Conservation (phyloP, 2,113 vertebrate species). For the Bucco capensis region DNA sequence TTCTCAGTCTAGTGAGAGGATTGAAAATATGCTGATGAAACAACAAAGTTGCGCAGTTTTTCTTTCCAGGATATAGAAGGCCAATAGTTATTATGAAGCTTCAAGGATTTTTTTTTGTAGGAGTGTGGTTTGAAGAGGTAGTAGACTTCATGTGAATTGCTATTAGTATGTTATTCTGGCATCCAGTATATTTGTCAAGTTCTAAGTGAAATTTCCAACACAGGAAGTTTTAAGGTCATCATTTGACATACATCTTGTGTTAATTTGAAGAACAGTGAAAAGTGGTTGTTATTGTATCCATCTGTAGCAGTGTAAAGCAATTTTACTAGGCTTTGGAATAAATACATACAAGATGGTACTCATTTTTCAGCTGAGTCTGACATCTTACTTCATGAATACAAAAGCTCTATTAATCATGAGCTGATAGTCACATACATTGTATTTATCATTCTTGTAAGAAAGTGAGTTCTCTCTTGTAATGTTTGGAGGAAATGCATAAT, state of each 20-base stretch:
- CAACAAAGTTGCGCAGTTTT: background rate
- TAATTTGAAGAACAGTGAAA: conserved; percentile 66
- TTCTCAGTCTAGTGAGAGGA: background rate
- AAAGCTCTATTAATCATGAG: conserved; percentile 65
- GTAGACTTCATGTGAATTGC: background rate
- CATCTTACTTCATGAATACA: conserved; percentile 72
- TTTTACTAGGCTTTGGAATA: conserved; percentile 66
- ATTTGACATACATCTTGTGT: conserved; percentile 58
- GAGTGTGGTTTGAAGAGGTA: background rate
- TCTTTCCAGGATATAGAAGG: background rate
- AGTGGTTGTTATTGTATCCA: conserved; percentile 58
- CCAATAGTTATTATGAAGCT: background rate
- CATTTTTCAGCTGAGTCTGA: conserved; percentile 70
- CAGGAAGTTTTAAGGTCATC: conserved; percentile 55
- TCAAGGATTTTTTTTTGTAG: background rate
- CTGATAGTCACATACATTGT: conserved; percentile 40
- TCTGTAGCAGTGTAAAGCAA: conserved; percentile 46
- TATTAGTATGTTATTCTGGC: background rate
- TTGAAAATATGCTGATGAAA: background rate
- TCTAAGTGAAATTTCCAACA: conserved; percentile 63
- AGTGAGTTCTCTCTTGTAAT: conserved; percentile 44
- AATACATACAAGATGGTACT: conserved; percentile 64
- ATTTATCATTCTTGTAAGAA: conserved; percentile 57
- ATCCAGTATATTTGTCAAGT: conserved; percentile 42
- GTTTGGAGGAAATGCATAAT: conserved; percentile 12